Evolutionary conservation across 2,888 invertebrate species (phyloP), one percentile per base, ranked within the genome.

Genomic region (Carabus problematicus): DNA sequence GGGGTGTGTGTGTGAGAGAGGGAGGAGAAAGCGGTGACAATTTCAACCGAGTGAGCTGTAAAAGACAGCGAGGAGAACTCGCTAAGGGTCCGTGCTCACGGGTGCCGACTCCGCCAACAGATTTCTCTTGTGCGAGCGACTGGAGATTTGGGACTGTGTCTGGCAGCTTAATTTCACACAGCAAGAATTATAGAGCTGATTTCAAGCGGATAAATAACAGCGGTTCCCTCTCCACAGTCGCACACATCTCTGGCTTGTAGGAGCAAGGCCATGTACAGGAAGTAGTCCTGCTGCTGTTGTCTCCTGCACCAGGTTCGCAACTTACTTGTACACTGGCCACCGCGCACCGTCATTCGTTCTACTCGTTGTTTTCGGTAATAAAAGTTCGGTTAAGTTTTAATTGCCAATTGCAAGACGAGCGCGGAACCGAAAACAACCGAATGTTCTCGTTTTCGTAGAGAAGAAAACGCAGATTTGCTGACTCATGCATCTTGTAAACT

Each of bases 161-260:
- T 70, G 70, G 70, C 70, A 70, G 70, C 66, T 70, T 70, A 70
- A 70, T 70, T 70, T 70, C 70, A 62, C 70, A 64, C 61, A 66
- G 66, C 70, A 70, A 70, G 66, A 70, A 70, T 70, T 70, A 70
- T 70, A 70, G 70, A 70, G 66, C 70, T 66, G 70, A 70, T 70
- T 70, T 66, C 66, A 49, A 66, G 49, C 70, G 70, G 70, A 70
- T 70, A 70, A 70, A 70, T 70, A 70, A 70, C 70, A 70, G 52
- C 52, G 58, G 59, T 64, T 59, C 70, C 14, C 11, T 16, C 41
- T 9, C 9, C 42, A 6, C 55, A 8, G 14, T 42, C 45, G 18
- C 61, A 29, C 29, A 29, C 29, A 29, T 6, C 39, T 3, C 1
- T 18, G 14, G 11, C n/a, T 56, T 14, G 56, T 12, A 14, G 54